phyloP scores from a whole-genome alignment of 2,888 invertebrate genomes.

The Sclerodermus sp. region DNA sequence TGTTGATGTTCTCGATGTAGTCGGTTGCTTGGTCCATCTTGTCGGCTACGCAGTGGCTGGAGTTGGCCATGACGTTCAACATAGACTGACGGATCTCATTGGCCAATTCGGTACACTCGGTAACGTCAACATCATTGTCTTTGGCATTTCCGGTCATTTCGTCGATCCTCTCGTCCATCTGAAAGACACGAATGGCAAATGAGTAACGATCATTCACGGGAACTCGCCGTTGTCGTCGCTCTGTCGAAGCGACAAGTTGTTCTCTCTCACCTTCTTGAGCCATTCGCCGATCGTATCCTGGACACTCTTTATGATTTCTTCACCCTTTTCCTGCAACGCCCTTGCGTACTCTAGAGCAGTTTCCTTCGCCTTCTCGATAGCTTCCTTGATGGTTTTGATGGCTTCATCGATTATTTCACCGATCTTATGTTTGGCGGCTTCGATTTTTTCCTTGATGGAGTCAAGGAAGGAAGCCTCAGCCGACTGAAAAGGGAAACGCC shows the following conservation, averaged over 20 bases:
- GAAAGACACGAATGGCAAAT: not conserved
- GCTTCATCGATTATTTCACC: conserved; percentile 16
- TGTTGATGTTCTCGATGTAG: conserved; percentile 22
- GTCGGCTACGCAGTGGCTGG: conserved; percentile 20
- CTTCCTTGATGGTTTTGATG: conserved; percentile 12
- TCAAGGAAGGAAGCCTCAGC: not conserved
- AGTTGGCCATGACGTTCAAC: conserved; percentile 5
- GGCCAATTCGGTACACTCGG: conserved; percentile 19
- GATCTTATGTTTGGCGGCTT: conserved; percentile 13
- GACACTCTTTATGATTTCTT: conserved; percentile 10
- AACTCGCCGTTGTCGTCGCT: not conserved
- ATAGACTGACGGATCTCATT: conserved; percentile 9
- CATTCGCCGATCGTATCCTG: conserved; percentile 10
- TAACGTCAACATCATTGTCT: conserved; percentile 8
- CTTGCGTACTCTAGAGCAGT: conserved; percentile 6
- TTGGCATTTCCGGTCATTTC: conserved; percentile 7
- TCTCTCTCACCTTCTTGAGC: conserved; percentile 18
- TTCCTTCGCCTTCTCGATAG: conserved; percentile 15
- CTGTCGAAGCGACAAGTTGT: too few relatives aligned
- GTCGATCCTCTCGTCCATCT: conserved; percentile 6
- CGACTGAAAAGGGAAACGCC: not conserved
- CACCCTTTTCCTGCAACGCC: conserved; percentile 13
- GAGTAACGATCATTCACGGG: too few relatives aligned
- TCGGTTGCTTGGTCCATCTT: conserved; percentile 20
- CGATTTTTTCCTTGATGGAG: not conserved